Conservation (phyloP, 2,888 invertebrate species). For the Lamproptera curius region DNA sequence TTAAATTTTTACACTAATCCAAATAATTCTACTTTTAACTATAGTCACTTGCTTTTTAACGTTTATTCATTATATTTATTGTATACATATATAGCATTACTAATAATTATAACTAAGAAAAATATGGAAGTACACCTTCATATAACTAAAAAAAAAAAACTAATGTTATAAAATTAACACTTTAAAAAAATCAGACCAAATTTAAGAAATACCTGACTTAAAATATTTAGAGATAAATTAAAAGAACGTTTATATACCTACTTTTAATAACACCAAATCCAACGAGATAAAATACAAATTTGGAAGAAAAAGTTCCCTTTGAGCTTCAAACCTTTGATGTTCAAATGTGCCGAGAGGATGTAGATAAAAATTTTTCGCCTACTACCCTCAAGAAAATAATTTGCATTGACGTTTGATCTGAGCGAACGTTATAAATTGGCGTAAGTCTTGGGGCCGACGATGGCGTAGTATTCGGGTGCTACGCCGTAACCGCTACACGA, state of each 20-base stretch:
- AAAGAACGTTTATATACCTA: too few species aligned
- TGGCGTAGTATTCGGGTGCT: background rate
- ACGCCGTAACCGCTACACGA: conserved; percentile 35
- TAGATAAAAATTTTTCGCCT: conserved; percentile 40
- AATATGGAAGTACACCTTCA: too few species aligned
- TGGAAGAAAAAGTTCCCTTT: conserved; percentile 49
- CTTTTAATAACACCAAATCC: conserved; percentile 38
- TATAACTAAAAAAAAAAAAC: too few species aligned
- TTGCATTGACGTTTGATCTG: conserved; percentile 52
- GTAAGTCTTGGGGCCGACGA: conserved; percentile 10
- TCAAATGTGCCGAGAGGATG: conserved; percentile 39
- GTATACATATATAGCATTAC: too few species aligned
- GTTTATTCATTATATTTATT: background rate
- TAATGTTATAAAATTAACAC: too few species aligned
- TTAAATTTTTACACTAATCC: too few species aligned
- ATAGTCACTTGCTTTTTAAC: background rate
- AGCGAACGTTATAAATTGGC: conserved; percentile 50
- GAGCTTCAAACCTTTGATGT: conserved; percentile 58
- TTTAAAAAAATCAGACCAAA: too few species aligned
- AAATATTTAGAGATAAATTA: too few species aligned
- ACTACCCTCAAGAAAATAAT: conserved; percentile 41
- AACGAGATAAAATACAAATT: conserved; percentile 54
- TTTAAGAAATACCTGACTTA: too few species aligned
- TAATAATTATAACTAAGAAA: too few species aligned
- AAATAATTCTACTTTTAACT: too few species aligned